These are phyloP conservation scores for Morinoia aosen DNA, from an alignment of 2,888 invertebrate genomes.

Conservation along the genomic window DNA sequence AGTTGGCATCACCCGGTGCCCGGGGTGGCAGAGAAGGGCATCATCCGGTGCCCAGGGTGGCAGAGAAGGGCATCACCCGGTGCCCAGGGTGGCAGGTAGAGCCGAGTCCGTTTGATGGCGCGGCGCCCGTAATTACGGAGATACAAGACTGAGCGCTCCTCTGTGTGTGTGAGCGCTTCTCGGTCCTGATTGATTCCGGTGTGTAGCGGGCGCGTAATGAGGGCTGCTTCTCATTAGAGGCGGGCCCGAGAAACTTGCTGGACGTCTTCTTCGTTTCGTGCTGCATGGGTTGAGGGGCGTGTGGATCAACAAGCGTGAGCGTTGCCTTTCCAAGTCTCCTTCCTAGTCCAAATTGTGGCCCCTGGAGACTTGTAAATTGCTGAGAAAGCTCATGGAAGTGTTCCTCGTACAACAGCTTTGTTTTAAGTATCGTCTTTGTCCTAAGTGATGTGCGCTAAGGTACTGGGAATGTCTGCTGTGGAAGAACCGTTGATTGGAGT, in stretches of 20 bases:
- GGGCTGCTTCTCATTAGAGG: not conserved
- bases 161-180: not conserved
- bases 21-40: no score
- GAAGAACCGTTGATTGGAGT: no score
- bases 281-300: not conserved
- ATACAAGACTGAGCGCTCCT: not conserved
- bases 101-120: not conserved
- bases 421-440: no score
- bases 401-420: no score
- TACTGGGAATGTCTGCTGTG: no score
- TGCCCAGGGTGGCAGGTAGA: not conserved
- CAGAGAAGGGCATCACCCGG: not conserved
- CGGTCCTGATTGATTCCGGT: conserved; percentile 22
- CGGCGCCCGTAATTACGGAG: not conserved
- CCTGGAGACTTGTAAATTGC: no score
- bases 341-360: no score
- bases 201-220: not conserved
- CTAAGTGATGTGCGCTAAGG: no score
- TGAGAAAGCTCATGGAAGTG: no score
- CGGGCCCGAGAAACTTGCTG: not conserved
- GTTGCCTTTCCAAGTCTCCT: no score
- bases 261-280: not conserved
- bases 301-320: no score
- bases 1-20: not conserved
- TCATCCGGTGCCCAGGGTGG: no score